Percentiles rank a stretch among this genome's conserved stretches.
Conservation (phyloP, 2,797 vertebrate genomes). For the Myotis planiceps region DNA sequence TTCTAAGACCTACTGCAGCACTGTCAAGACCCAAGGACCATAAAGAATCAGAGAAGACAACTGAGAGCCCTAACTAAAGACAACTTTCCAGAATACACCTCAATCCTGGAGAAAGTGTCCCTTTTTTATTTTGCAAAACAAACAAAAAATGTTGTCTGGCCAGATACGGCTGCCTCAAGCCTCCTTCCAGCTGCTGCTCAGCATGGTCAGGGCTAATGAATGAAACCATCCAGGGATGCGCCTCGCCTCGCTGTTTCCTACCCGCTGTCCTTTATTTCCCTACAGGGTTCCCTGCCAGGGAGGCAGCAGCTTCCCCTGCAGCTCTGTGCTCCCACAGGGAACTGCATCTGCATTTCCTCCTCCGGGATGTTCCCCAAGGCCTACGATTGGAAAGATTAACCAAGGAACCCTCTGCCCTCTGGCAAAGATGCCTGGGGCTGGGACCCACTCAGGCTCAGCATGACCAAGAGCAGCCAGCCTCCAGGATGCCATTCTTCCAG, state of each 20-base stretch:
- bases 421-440: too few relatives aligned
- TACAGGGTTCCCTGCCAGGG: slow-evolving; percentile 33
- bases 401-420: too few relatives aligned
- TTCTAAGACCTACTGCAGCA: neutral
- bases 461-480: too few relatives aligned
- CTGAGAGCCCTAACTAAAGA: neutral
- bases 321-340: neutral
- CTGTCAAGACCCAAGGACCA: neutral
- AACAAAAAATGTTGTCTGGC: slow-evolving; percentile 22
- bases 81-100: slow-evolving; percentile 64
- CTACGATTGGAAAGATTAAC: too few relatives aligned
- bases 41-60: slow-evolving; percentile 37
- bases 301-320: slow-evolving; percentile 19
- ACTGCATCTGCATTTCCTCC: neutral
- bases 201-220: slow-evolving; percentile 70
- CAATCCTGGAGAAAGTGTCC: neutral
- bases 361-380: too few relatives aligned
- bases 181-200: slow-evolving; percentile 78
- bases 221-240: slow-evolving; percentile 32
- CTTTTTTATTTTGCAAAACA: slow-evolving; percentile 54
- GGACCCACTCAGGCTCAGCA: too few relatives aligned
- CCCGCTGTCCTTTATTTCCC: slow-evolving; percentile 63
- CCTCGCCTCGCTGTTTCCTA: slow-evolving; percentile 70
- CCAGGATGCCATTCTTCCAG: neutral
- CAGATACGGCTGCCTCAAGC: slow-evolving; percentile 50